phyloP scores from a whole-genome alignment of 2,888 invertebrate genomes.

The Entomobrya multifasciata region DNA sequence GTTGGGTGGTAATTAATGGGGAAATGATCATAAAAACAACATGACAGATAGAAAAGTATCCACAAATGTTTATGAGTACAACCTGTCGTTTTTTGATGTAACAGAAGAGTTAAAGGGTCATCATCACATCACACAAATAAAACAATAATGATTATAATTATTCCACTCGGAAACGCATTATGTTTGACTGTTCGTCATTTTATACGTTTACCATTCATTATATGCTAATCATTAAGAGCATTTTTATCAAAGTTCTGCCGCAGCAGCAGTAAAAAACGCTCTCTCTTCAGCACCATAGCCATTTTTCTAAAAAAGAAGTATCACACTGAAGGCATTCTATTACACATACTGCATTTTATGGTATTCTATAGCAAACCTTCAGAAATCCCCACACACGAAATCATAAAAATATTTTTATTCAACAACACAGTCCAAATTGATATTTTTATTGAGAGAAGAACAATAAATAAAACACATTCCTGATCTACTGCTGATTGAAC shows the following conservation, averaged over 20 bases:
- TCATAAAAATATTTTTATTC: conserved; percentile 2
- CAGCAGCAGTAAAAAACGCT: background rate
- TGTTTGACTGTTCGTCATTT: background rate
- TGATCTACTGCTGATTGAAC: background rate
- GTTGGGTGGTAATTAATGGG: conserved; percentile 59
- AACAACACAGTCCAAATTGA: background rate
- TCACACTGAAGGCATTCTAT: no score
- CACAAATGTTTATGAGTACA: conserved; percentile 9
- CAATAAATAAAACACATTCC: conserved; percentile 11
- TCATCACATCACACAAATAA: conserved; percentile 50
- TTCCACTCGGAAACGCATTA: conserved; percentile 30
- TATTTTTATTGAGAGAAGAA: no score
- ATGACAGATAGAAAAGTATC: conserved; percentile 54
- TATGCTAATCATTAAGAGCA: background rate
- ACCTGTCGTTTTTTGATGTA: conserved; percentile 42
- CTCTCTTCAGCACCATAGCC: background rate
- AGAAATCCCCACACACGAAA: conserved; percentile 12
- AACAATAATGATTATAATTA: conserved; percentile 50
- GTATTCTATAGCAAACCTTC: conserved; percentile 38
- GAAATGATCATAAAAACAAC: conserved; percentile 58
- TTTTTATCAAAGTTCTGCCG: background rate
- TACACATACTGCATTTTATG: background rate
- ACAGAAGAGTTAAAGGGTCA: conserved; percentile 51
- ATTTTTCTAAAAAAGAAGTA: background rate
- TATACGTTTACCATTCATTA: conserved; percentile 30